A percentile compares a stretch with the other conserved stretches of the same genome.
These are phyloP conservation scores for Sapayoa aenigma DNA, from an alignment of 2,113 vertebrate genomes.

Conservation along the genomic window DNA sequence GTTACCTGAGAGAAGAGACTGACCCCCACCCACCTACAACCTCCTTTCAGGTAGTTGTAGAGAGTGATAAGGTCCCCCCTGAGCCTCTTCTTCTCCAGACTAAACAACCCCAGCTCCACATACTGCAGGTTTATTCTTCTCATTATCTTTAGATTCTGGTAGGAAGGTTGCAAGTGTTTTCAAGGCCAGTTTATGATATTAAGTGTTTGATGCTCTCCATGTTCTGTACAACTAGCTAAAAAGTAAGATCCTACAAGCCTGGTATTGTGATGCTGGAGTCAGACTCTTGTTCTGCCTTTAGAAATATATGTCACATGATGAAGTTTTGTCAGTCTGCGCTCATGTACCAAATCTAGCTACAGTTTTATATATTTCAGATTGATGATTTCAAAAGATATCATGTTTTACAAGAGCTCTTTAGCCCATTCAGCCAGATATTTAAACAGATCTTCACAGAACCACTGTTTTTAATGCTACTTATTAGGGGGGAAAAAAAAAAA, in stretches of 20 bases:
- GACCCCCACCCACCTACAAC: no score
- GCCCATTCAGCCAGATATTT: background rate
- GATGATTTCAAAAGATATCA: background rate
- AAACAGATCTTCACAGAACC: background rate
- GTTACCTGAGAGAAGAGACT: no score
- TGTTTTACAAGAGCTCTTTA: background rate
- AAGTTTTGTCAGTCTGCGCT: background rate
- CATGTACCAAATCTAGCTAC: background rate
- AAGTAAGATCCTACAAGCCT: background rate
- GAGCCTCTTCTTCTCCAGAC: no score
- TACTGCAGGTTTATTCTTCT: background rate
- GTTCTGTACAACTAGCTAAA: background rate
- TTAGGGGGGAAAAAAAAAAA: background rate
- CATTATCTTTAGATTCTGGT: background rate
- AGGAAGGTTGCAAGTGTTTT: background rate
- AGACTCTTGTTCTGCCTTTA: background rate
- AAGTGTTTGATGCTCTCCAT: background rate
- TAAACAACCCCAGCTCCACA: no score
- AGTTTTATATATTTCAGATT: background rate
- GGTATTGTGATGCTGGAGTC: background rate
- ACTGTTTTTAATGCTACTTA: background rate
- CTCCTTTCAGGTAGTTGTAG: no score
- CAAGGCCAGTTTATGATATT: background rate
- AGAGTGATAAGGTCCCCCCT: no score
- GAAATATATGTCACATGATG: background rate